These are phyloP conservation scores for Cromileptes altivelis DNA, from an alignment of 2,113 vertebrate species.

Conservation along the genomic window DNA sequence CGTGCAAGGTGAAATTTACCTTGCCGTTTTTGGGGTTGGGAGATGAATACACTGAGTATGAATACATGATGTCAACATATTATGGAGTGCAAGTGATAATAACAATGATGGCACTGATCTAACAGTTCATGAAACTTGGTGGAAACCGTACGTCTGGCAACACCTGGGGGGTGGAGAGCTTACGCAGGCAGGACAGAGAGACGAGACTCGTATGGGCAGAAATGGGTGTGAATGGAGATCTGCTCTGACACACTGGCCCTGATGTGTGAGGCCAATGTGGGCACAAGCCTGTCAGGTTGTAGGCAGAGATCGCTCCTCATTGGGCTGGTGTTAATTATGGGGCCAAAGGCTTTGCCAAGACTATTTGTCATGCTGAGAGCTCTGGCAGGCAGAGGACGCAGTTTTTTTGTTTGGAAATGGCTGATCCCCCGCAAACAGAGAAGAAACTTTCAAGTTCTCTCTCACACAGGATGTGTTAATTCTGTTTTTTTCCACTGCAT, in stretches of 20 bases:
- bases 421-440: neutral
- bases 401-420: neutral
- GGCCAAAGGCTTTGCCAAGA: conserved; percentile 57
- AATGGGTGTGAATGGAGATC: conserved; percentile 57
- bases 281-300: conserved; percentile 41
- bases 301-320: conserved; percentile 47
- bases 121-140: conserved; percentile 45
- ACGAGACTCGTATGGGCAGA: conserved; percentile 31
- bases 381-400: conserved; percentile 31
- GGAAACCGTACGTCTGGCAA: conserved; percentile 19
- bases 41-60: neutral
- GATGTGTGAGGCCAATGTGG: conserved; percentile 55
- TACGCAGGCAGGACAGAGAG: conserved; percentile 4
- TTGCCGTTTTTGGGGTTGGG: neutral
- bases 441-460: conserved; percentile 20
- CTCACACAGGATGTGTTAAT: neutral
- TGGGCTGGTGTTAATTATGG: conserved; percentile 61
- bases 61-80: conserved; percentile 15
- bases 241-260: conserved; percentile 56
- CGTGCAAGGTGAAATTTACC: neutral
- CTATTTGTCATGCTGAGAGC: conserved; percentile 53
- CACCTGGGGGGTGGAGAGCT: conserved; percentile 7
- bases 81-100: neutral
- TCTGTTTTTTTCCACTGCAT: neutral
- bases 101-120: conserved; percentile 31